A percentile compares a stretch with the other conserved stretches of the same genome.
Conservation (phyloP, 2,113 vertebrate genomes). For the Sigmodon hispidus region DNA sequence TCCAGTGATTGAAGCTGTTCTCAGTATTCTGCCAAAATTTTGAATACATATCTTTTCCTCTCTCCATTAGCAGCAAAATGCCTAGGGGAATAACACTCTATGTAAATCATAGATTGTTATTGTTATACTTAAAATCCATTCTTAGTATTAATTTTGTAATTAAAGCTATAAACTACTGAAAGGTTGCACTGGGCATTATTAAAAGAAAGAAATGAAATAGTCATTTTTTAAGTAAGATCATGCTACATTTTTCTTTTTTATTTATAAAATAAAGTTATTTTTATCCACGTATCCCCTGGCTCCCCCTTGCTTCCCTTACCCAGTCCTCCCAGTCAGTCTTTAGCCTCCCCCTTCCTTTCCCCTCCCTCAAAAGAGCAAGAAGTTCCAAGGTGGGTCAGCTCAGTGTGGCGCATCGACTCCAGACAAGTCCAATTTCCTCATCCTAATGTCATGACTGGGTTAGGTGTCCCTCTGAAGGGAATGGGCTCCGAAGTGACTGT, state of each 20-base stretch:
- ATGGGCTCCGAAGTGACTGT: too few relatives aligned
- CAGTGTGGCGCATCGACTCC: too few relatives aligned
- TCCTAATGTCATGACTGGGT: too few relatives aligned
- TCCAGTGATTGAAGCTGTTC: constrained; percentile 39
- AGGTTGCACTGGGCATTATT: not conserved
- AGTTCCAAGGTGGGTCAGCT: too few relatives aligned
- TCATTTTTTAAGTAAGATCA: not conserved
- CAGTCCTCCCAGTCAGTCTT: too few relatives aligned
- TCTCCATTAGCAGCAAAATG: constrained; percentile 38
- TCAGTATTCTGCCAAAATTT: constrained; percentile 38
- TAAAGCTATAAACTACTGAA: not conserved
- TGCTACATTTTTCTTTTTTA: not conserved
- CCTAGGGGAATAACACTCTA: constrained; percentile 45
- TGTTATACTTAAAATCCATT: not conserved
- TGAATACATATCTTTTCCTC: not conserved
- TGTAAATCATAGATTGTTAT: constrained; percentile 41
- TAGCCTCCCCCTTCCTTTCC: too few relatives aligned
- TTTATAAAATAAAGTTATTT: too few relatives aligned
- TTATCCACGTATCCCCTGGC: too few relatives aligned
- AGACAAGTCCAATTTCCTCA: too few relatives aligned
- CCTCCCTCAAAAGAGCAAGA: too few relatives aligned
- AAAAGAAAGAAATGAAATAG: not conserved
- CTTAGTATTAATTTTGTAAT: not conserved
- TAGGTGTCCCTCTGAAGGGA: too few relatives aligned
- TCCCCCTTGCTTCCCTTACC: too few relatives aligned